Base-by-base conservation (phyloP, 2,888 invertebrate genomes). In the Idaea aversata region DNA sequence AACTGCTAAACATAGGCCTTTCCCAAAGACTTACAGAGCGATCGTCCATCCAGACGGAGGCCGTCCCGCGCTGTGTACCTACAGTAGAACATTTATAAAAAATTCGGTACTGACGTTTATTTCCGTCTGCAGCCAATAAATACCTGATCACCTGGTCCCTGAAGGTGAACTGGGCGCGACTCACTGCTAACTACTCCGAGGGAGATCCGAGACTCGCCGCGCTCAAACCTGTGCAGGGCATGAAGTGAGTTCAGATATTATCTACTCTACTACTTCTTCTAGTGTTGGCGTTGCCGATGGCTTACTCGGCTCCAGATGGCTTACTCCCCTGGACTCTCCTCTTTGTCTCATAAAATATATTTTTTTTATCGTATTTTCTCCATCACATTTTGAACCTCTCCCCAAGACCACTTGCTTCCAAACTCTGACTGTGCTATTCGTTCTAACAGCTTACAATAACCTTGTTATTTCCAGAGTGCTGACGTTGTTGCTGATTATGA, bases 181-280 rank as follows among this genome's bases (percentile, higher is more conserved):
- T 88, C 34, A 77, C 77, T 0, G 78, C 81, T 0, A 73, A 79
- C 57, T 69, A 83, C 67, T 74, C 76, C 1, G 71, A 71, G 13
- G 80, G 81, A 0, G 86, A 88, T 68, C 77, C 79, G 15, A 75
- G 83, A 3, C 74, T 83, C 0, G 34, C 77, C 0, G 80, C 82
- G 0, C 79, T 88, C 3, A 78, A 74, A n/a, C 83, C 88, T 0
- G 64, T 87, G 2, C 84, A 87, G 61, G 88, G 87, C 4, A 74
- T 83, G 67, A 84, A 86, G 88, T 88, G 67, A 76, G 71, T 64
- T n/a, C 3, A 25, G 25, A 25, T n/a, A n/a, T 36, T 36, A 36
- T 7, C 36, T 10, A 5, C 3, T 36, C 10, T 7, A 7, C 36
- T 36, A 7, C 36, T 36, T 36, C 10, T 36, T 36, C 5, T 36